Conservation (phyloP, 2,113 vertebrate species). For the Hippocampus barbouri region DNA sequence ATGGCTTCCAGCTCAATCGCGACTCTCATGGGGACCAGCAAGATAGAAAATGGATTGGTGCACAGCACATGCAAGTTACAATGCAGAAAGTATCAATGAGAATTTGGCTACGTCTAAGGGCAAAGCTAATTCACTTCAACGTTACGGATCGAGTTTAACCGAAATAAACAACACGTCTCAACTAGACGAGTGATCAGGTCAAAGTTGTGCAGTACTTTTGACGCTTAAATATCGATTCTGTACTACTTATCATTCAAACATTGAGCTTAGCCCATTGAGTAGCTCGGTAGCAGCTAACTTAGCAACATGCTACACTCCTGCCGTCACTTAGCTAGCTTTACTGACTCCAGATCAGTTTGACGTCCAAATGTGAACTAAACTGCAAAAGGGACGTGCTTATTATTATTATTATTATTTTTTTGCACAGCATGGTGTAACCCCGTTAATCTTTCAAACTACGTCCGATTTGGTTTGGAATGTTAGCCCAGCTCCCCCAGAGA, state of each 20-base stretch:
- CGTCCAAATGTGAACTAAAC: slow-evolving; percentile 19
- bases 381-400: neutral
- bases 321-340: neutral
- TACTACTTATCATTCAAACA: neutral
- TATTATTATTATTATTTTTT: neutral
- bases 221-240: neutral
- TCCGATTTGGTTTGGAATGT: neutral
- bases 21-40: neutral
- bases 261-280: slow-evolving; percentile 1
- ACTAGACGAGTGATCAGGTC: neutral
- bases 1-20: neutral
- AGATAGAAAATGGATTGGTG: neutral
- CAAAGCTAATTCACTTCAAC: neutral
- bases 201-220: neutral
- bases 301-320: slow-evolving; percentile 7
- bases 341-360: slow-evolving; percentile 19
- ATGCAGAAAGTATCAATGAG: neutral
- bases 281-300: slow-evolving; percentile 38
- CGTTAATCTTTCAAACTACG: neutral
- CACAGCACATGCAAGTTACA: neutral
- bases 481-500: neutral
- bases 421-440: neutral
- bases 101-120: neutral
- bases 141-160: neutral
- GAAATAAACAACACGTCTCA: neutral